Percentiles rank a stretch among this genome's conserved stretches.
These are phyloP conservation scores for Ceratosolen solmsi DNA, from an alignment of 1,140 invertebrate genomes.

Conservation along the genomic window DNA sequence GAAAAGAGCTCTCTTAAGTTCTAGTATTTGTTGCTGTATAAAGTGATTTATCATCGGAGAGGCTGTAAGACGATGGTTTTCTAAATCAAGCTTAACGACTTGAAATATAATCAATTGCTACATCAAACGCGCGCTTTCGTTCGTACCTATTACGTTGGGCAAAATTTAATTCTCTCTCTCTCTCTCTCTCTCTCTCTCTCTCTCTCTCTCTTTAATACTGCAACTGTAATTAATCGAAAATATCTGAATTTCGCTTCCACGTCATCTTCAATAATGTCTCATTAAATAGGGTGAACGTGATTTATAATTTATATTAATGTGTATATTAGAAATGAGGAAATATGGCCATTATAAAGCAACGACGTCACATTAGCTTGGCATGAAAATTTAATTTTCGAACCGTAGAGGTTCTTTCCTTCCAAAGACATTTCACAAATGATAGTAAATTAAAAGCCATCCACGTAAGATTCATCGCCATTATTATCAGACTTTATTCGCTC, in stretches of 20 bases:
- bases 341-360: too few species aligned
- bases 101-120: too few species aligned
- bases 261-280: neutral
- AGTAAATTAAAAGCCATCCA: too few species aligned
- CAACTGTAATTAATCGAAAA: neutral
- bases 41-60: slow-evolving; percentile 5
- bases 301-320: neutral
- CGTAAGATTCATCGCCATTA: neutral
- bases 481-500: too few species aligned
- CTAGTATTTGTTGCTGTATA: neutral
- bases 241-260: neutral
- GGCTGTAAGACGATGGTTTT: slow-evolving; percentile 3
- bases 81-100: too few species aligned
- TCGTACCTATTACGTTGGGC: too few species aligned
- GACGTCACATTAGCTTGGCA: too few species aligned
- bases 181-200: neutral
- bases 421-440: neutral
- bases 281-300: neutral
- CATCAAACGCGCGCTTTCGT: too few species aligned
- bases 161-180: too few species aligned
- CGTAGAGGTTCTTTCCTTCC: neutral
- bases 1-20: neutral
- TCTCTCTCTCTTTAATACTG: neutral
- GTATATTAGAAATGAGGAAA: too few species aligned
- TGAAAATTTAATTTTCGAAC: too few species aligned